Base-by-base conservation (phyloP, 2,113 vertebrate genomes). In the Upupa epops region DNA sequence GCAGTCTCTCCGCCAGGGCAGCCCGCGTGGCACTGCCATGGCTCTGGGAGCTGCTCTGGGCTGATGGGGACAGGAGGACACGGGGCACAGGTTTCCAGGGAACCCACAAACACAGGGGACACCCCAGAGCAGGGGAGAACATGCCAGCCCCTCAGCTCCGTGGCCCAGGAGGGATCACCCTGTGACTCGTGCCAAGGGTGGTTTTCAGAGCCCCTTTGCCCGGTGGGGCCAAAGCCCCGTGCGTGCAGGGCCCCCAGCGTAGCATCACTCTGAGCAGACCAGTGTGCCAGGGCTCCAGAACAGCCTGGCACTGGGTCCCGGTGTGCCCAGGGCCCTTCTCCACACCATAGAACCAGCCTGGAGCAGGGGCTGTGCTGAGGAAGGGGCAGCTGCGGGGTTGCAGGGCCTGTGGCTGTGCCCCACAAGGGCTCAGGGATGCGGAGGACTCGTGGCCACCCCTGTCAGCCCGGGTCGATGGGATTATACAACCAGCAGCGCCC, bases 321-420 rank as follows among this genome's bases (percentile, higher is more conserved):
- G 19, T 22, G 7, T 1, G 2, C 29, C 31, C 3, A 0, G 37
- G 29, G 7, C 49, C 11, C 58, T 22, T 37, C 28, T 24, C 26
- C 32, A 21, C 1, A 0, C n/a, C 31, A 11, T 1, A 2, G 31
- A 16, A 28, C 71, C 74, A 40, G 36, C 28, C 80, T 19, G 31
- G 52, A 77, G 60, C 31, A 19, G 25, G 65, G 21, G 54, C 2
- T 49, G 34, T 1, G 0, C 31, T 17, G 58, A n/a, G 71, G 32
- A 90, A 68, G 54, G 63, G 54, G 45, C 58, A 59, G 0, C 1
- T 0, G 0, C 0, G 18, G 36, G 26, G 4, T 8, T 24, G 2
- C 12, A 29, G 56, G 48, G 32, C 73, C 45, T 13, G 11, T 1
- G 20, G 54, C 46, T 1, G 0, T 9, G 56, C 25, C 68, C 71